phyloP scores from a whole-genome alignment of 2,113 vertebrate species.

The Gallinago media region DNA sequence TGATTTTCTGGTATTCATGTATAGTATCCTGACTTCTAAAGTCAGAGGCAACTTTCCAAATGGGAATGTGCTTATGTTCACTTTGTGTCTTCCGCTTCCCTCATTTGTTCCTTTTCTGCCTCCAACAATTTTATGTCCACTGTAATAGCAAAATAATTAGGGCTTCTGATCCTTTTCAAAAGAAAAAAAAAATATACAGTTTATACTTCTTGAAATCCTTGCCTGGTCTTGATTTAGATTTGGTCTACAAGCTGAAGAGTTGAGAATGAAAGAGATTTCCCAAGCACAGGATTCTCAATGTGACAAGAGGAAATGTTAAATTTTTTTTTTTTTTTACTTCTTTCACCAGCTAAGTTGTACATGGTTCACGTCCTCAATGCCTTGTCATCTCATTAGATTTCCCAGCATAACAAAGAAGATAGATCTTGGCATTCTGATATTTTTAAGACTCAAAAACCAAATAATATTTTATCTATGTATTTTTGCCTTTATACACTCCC shows the following conservation, averaged over 20 bases:
- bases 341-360: not conserved
- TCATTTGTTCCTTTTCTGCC: not conserved
- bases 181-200: not conserved
- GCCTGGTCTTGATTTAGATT: not conserved
- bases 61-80: not conserved
- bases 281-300: not conserved
- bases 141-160: not conserved
- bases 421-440: not conserved
- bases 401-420: not conserved
- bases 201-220: not conserved
- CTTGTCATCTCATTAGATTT: not conserved
- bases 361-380: not conserved
- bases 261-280: not conserved
- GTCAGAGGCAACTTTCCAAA: not conserved
- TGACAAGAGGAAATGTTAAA: not conserved
- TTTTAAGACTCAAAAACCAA: not conserved
- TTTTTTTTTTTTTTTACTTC: not conserved
- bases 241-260: not conserved
- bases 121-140: not conserved
- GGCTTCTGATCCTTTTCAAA: not conserved
- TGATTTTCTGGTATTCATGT: not conserved
- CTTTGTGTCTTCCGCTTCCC: not conserved
- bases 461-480: not conserved
- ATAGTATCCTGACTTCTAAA: not conserved
- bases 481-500: not conserved